phyloP scores from a whole-genome alignment of 2,888 invertebrate genomes.

The Drosophila borborema region DNA sequence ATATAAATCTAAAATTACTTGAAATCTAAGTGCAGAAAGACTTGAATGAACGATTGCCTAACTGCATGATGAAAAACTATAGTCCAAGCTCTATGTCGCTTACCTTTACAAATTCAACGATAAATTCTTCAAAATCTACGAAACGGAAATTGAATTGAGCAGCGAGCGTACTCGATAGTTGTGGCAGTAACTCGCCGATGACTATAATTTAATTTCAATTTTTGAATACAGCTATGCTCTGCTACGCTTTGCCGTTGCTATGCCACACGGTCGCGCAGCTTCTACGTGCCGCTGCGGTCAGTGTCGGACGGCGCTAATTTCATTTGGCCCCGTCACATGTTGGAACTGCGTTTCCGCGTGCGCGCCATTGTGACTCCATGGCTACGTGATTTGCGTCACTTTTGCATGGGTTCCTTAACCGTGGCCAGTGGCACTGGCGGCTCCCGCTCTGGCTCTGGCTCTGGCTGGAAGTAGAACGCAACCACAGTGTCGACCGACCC shows the following conservation, averaged over 20 bases:
- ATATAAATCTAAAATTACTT: too few species aligned
- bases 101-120: neutral
- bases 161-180: slow-evolving; percentile 9
- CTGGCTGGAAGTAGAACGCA: slow-evolving; percentile 43
- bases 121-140: neutral
- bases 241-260: neutral
- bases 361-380: slow-evolving; percentile 42
- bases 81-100: too few species aligned
- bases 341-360: slow-evolving; percentile 36
- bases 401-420: slow-evolving; percentile 38
- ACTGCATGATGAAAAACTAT: neutral
- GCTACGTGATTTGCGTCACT: slow-evolving; percentile 74
- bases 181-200: neutral
- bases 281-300: slow-evolving; percentile 66
- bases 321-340: slow-evolving; percentile 69
- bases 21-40: too few species aligned
- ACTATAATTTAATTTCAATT: slow-evolving; percentile 48
- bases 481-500: slow-evolving; percentile 7
- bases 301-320: slow-evolving; percentile 65
- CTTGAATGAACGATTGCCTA: neutral
- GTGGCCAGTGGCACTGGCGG: neutral
- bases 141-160: neutral
- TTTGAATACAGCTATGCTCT: slow-evolving; percentile 31
- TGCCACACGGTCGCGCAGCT: neutral
- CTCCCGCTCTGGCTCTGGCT: neutral